These are phyloP conservation scores for Urophycis tenuis DNA, from an alignment of 2,797 vertebrate species.

Conservation along the genomic window DNA sequence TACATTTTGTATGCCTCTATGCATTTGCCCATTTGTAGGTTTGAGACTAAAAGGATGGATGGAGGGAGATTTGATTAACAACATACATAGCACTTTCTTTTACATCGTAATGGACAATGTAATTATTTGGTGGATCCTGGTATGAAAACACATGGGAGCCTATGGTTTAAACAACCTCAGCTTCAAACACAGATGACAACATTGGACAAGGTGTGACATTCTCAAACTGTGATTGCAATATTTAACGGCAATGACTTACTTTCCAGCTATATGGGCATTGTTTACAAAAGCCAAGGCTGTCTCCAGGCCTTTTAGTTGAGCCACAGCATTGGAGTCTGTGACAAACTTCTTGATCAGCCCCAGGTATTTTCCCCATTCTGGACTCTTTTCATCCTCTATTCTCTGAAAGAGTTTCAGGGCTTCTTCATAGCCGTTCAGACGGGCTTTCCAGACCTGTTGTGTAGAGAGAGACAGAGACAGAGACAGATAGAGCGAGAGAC, in stretches of 20 bases:
- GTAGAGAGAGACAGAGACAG: constrained; percentile 8
- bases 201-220: background rate
- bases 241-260: constrained; percentile 73
- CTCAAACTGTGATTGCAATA: background rate
- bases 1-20: background rate
- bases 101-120: background rate
- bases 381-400: constrained; percentile 91
- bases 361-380: constrained; percentile 94
- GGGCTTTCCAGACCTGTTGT: constrained; percentile 90
- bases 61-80: background rate
- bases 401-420: constrained; percentile 90
- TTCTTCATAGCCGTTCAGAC: constrained; percentile 94
- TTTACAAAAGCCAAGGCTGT: constrained; percentile 84
- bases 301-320: constrained; percentile 95
- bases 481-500: background rate
- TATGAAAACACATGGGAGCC: background rate
- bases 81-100: background rate
- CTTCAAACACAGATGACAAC: background rate
- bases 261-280: constrained; percentile 89
- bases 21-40: background rate
- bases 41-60: background rate
- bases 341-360: constrained; percentile 95
- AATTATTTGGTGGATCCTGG: background rate
- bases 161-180: background rate
- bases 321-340: constrained; percentile 93